Base-by-base conservation (phyloP, 2,888 invertebrate species). In the Aspidapion aeneum region DNA sequence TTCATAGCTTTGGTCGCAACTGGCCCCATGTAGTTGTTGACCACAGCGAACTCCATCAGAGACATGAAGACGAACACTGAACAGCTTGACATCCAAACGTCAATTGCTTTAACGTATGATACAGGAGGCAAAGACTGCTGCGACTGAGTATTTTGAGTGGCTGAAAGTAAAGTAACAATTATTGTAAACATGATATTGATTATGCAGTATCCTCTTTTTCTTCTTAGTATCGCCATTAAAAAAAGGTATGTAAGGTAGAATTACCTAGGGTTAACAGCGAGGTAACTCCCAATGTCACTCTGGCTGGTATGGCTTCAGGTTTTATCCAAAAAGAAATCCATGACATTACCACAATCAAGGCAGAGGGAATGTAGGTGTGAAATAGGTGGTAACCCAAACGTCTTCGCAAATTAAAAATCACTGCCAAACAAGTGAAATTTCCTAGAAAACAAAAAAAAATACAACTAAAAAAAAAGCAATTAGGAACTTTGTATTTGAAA, bases 271-370 rank as follows among this genome's bases (percentile, higher is more conserved):
- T 95, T 51, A 95, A 84, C 60, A 95, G 81, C 0, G 94, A 94
- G 0, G 93, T 94, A 20, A 94, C 93, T 57, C 94, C 94, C 18
- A 95, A 81, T 0, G 94, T 94, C 63, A 95, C 93, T 63, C 95
- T 84, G 0, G 94, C 94, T 0, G 95, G 95, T 71, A 93, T 93
- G 3, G 95, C 94, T 79, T 94, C 94, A 0, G 94, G 94, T 74
- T 94, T 94, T 73, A 95, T 94, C 96, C 95, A 96, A 82, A 96
- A 96, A 0, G 95, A 94, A 71, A 96, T 94, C 95, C 95, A 96
- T 65, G 94, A 94, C 93, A 96, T 94, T 63, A 95, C 94, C 55
- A 95, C 95, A 76, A 95, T 95, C 69, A 95, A 83, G 0, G 93
- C 93, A 1, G 94, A 94, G 0, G 94, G 94, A 72, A 94, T 94